Base-by-base conservation (phyloP, 2,888 invertebrate genomes). In the Drosophila neonasuta region DNA sequence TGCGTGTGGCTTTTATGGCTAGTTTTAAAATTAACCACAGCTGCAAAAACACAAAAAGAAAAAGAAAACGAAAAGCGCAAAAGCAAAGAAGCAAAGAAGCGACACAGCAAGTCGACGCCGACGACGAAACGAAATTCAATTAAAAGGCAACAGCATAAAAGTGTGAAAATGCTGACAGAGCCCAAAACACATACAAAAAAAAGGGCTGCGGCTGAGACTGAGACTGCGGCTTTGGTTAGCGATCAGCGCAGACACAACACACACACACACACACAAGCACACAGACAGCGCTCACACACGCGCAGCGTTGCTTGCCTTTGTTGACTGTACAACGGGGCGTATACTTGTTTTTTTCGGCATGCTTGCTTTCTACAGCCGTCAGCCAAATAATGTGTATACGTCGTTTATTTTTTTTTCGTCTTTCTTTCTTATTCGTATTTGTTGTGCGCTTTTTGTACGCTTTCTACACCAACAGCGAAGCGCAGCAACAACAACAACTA, bases 21-120 rank as follows among this genome's bases (percentile, higher is more conserved):
- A 80, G 83, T 80, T 82, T 80, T 85, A 85, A 85, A 85, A 77
- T 80, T 82, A 86, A 80, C 80, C 80, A 71, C 83, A 80, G 71
- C 86, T 60, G 74, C 67, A 79, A 74, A 69, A 73, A 41, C 46
- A 59, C 56, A 46, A 58, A 56, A 57, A 44, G 20, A 54, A 41
- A 46, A 45, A 60, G 62, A 68, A 67, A 39, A 48, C 42, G 48
- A 56, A 54, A 62, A 46, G 52, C 72, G 66, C 57, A 74, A 52
- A 41, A 41, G 60, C 49, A 48, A 63, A 62, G 59, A 41, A 39
- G 60, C 49, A 48, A 63, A 62, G 59, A 64, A 62, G 75, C 68
- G 50, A 50, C 68, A 10, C 58, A 46, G 69, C 82, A 80, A 85
- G 71, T 74, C 72, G 60, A 64, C 65, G 74, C 20, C 20, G 20